Evolutionary conservation across 2,888 invertebrate species (phyloP), one percentile per base, ranked within the genome.

Genomic region (Oxycera nigricornis): DNA sequence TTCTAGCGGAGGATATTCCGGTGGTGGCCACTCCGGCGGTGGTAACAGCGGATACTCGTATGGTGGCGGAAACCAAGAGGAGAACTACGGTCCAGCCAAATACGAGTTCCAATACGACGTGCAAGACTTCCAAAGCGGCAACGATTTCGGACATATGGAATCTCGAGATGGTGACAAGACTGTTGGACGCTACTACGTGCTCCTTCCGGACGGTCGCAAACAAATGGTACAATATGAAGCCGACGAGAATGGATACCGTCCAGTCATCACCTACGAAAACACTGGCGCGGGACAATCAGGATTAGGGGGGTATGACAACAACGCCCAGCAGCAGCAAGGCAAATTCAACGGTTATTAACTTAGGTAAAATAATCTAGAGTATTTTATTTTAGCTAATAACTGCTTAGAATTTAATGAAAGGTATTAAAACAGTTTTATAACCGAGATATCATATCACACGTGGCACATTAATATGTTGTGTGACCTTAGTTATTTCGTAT

Each of bases 141-240:
- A 89, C 77, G 90, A 91, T 80, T 91, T 91, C 78, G 91, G 91
- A 0, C 91, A 91, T 81, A 87, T 88, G 80, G 91, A 91, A 81
- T 85, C 88, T 4, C 86, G 91, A 35, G 88, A 89, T 80, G 90
- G 90, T 2, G 90, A 90, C 78, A 84, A 88, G 52, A 88, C 91
- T 9, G 87, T 88, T 62, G 91, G 91, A 1, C 83, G 87, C 31
- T 91, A 91, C 84, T 90, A 90, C 79, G 91, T 91, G 0, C 83
- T 90, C 2, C 83, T 91, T 73, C 91, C 91, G 77, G 91, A 91
- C 82, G 91, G 91, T 61, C 88, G 91, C 80, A 91, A 89, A 81
- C 91, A 91, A 87, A 90, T 90, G 50, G 91, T 91, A 0, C 88
- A 89, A 78, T 92, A 91, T 83, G 90, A 90, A 80, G 92, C 91